Conservation (phyloP, 2,888 invertebrate genomes). For the Temnothorax unifasciatus region DNA sequence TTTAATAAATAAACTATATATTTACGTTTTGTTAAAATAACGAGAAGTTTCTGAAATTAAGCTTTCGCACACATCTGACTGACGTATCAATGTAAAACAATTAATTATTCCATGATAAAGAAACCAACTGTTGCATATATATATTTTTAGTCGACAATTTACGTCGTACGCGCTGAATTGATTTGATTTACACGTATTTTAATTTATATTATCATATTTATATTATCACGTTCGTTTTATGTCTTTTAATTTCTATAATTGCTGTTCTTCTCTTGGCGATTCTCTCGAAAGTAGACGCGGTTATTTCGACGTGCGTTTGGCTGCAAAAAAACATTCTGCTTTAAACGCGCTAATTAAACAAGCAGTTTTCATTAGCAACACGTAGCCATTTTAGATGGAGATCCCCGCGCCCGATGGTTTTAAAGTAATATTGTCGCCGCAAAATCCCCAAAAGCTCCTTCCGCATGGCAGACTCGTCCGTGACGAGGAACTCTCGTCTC, state of each 20-base stretch:
- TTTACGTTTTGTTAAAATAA: background rate
- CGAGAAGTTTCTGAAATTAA: slow-evolving; percentile 6
- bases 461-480: slow-evolving; percentile 35
- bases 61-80: background rate
- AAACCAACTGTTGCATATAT: background rate
- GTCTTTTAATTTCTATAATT: background rate
- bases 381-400: background rate
- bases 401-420: slow-evolving; percentile 8
- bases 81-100: background rate
- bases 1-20: background rate
- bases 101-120: background rate
- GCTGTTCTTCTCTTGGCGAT: background rate
- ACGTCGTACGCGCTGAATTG: background rate
- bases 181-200: background rate
- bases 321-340: background rate
- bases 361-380: slow-evolving; percentile 1
- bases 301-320: background rate
- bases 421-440: slow-evolving; percentile 44
- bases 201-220: background rate
- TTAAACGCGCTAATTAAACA: slow-evolving; percentile 24
- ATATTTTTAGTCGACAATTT: slow-evolving; percentile 8
- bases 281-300: background rate
- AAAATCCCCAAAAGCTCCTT: slow-evolving; percentile 44
- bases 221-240: slow-evolving; percentile 3
- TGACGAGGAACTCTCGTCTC: slow-evolving; percentile 64